Percentiles rank a stretch among this genome's conserved stretches.
Evolutionary conservation across 2,797 vertebrate genomes (phyloP).

Genomic region (Lagocephalus sceleratus): DNA sequence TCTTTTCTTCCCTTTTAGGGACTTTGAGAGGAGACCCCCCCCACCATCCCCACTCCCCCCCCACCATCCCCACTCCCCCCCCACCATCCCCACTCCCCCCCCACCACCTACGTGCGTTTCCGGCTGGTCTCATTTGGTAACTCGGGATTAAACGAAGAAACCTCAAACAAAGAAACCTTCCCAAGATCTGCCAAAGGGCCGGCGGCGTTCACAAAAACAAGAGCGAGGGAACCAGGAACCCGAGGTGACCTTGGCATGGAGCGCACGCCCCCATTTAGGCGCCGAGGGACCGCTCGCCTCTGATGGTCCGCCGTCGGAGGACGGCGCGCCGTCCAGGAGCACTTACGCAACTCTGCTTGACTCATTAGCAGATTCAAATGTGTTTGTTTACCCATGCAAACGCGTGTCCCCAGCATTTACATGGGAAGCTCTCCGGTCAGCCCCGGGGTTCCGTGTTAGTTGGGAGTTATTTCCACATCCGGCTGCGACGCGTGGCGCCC

Average conservation of each 20-base stretch:
- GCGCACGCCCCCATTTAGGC: slow-evolving; percentile 7
- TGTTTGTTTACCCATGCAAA: too few species aligned
- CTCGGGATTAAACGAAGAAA: slow-evolving; percentile 30
- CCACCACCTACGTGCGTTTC: too few species aligned
- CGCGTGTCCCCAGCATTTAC: too few species aligned
- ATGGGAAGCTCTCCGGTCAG: too few species aligned
- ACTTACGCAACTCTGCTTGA: too few species aligned
- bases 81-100: too few species aligned
- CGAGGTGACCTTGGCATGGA: slow-evolving; percentile 29
- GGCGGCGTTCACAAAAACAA: slow-evolving; percentile 23
- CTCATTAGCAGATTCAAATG: too few species aligned
- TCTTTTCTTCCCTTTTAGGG: slow-evolving; percentile 65
- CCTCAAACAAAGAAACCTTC: slow-evolving; percentile 19
- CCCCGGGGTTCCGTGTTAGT: too few species aligned
- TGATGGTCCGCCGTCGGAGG: neutral
- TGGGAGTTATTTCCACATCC: too few species aligned
- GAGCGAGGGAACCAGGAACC: slow-evolving; percentile 24
- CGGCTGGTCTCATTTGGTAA: slow-evolving; percentile 42
- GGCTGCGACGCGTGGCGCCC: too few species aligned
- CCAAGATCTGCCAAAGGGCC: slow-evolving; percentile 20
- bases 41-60: slow-evolving; percentile 50
- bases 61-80: too few species aligned
- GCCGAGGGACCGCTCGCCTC: slow-evolving; percentile 12
- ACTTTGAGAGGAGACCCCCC: slow-evolving; percentile 50
- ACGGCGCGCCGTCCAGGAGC: too few species aligned